Base-by-base conservation (phyloP, 2,113 vertebrate genomes). In the Saimiri boliviensis region DNA sequence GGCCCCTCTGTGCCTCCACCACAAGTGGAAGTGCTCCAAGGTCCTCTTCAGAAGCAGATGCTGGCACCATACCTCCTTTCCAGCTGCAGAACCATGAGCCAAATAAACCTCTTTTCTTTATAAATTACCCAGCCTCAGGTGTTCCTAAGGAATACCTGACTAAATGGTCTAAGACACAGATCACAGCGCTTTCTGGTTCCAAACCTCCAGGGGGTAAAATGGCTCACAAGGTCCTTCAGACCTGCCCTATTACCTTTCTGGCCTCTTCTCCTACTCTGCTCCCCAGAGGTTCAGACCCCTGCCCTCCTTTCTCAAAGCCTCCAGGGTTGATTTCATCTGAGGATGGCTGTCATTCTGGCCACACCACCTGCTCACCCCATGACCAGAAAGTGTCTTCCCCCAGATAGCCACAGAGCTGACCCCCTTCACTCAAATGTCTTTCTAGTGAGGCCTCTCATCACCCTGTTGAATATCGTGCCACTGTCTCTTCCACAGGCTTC, bases 171-270 rank as follows among this genome's bases (percentile, higher is more conserved):
- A 47, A 19, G 42, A 32, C 74, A 74, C 40, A 47, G 27, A 19
- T 8, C 6, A 8, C 42, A 16, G 37, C 37, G 73, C 42, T 80
- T 73, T 47, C 91, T 86, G 40, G 5, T 21, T 37, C 37, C 27
- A 35, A 58, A 8, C 19, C 27, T 73, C 32, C 40, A 58, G 1
- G 11, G 20, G 30, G 66, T 3, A 52, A 52, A 58, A 37, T 52
- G 45, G 17, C 13, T 47, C 54, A 52, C 1, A 1, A 2, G 6
- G 19, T 47, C 58, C 73, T 70, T 60, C 16, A 20, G 23, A 66
- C 11, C 21, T 52, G 16, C 13, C 6, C 9, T 20, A 5, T 35
- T 4, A 23, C 19, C 19, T 37, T 1, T 0, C 17, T 23, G 17
- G 14, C 42, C 66, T 80, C 42, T 47, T 45, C 0, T 30, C 19